These are phyloP conservation scores for Cryptoblepharus egeriae DNA, from an alignment of 2,797 vertebrate species.

Conservation along the genomic window DNA sequence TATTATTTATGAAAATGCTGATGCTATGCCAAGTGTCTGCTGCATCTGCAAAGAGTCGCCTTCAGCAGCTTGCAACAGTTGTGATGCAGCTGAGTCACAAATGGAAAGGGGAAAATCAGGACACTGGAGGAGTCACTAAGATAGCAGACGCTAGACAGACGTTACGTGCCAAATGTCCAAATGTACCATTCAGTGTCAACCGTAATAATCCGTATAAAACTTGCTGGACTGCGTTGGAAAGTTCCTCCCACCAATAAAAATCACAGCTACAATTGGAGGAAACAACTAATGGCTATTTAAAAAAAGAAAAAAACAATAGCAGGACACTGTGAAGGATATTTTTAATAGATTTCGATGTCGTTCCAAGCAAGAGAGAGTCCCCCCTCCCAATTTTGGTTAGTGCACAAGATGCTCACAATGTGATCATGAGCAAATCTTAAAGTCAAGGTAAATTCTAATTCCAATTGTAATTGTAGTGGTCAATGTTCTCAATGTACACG, in stretches of 20 bases:
- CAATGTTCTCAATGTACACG: neutral
- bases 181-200: conserved; percentile 16
- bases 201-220: conserved; percentile 66
- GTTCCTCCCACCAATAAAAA: conserved; percentile 61
- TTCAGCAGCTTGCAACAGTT: conserved; percentile 45
- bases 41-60: conserved; percentile 40
- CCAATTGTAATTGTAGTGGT: conserved; percentile 7
- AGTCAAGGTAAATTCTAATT: conserved; percentile 44
- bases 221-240: conserved; percentile 65
- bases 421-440: conserved; percentile 32
- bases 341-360: conserved; percentile 13
- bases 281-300: conserved; percentile 70
- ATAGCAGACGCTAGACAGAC: conserved; percentile 68
- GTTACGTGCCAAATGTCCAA: conserved; percentile 61
- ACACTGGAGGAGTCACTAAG: conserved; percentile 62
- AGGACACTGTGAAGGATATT: conserved; percentile 6
- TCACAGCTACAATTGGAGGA: conserved; percentile 69
- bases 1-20: neutral
- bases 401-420: conserved; percentile 32
- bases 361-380: conserved; percentile 37
- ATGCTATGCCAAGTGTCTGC: neutral
- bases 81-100: conserved; percentile 54
- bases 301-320: conserved; percentile 46
- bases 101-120: conserved; percentile 53
- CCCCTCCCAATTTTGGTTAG: conserved; percentile 34